These are phyloP conservation scores for Brachyistius frenatus DNA, from an alignment of 2,113 vertebrate genomes.

Conservation along the genomic window DNA sequence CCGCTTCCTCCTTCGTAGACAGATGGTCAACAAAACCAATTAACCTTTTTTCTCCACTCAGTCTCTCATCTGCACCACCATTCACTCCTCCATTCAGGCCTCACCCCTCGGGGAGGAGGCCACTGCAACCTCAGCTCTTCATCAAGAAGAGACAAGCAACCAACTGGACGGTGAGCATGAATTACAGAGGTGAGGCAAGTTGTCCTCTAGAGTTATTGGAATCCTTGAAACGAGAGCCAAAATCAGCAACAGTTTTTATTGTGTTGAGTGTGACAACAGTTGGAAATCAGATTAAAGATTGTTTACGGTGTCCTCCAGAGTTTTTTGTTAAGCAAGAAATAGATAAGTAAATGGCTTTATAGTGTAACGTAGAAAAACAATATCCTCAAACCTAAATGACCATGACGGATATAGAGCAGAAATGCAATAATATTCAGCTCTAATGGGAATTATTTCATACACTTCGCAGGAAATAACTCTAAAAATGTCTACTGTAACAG, in stretches of 20 bases:
- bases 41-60: constrained; percentile 86
- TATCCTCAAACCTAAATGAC: constrained; percentile 4
- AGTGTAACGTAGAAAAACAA: background rate
- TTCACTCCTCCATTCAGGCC: constrained; percentile 57
- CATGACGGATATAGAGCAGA: constrained; percentile 3
- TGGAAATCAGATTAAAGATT: constrained; percentile 20
- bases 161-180: constrained; percentile 25
- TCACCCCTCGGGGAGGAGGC: constrained; percentile 28
- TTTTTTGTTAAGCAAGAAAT: background rate
- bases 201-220: constrained; percentile 28
- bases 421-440: constrained; percentile 1
- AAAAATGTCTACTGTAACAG: background rate
- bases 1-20: constrained; percentile 77
- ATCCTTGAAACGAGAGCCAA: constrained; percentile 28
- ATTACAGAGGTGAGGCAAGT: constrained; percentile 44
- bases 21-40: constrained; percentile 90
- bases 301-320: background rate
- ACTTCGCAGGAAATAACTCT: background rate
- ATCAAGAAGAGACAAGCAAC: background rate
- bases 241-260: constrained; percentile 14
- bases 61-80: constrained; percentile 69
- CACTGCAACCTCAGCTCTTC: constrained; percentile 48
- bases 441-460: constrained; percentile 23
- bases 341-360: background rate
- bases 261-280: background rate